A percentile compares a stretch with the other conserved stretches of the same genome.
Evolutionary conservation across 2,888 invertebrate genomes (phyloP).

Genomic region (Tinea trinotella): DNA sequence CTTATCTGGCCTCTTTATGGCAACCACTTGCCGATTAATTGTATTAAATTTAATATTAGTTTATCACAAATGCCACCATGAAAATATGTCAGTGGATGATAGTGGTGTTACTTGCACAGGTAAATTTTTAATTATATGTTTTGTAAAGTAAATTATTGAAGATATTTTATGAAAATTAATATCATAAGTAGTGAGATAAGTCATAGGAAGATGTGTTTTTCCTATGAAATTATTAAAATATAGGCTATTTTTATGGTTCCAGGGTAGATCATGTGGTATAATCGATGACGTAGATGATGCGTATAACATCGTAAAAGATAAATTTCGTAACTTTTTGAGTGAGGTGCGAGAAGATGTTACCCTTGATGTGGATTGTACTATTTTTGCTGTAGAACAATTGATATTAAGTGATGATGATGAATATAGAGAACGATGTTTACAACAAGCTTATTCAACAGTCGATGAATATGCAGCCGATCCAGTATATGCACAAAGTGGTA

Average conservation of each 20-base stretch:
- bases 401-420: conserved; percentile 27
- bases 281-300: conserved; percentile 40
- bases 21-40: not conserved
- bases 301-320: conserved; percentile 38
- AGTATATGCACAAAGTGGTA: not conserved
- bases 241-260: no score
- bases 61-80: conserved; percentile 26
- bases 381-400: conserved; percentile 48
- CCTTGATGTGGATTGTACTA: conserved; percentile 49
- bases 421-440: not conserved
- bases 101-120: conserved; percentile 32
- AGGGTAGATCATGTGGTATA: conserved; percentile 41
- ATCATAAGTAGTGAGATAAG: no score
- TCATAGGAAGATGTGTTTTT: no score
- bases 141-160: no score
- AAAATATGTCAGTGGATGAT: conserved; percentile 30
- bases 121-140: no score
- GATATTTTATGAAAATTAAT: no score
- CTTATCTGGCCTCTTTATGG: not conserved
- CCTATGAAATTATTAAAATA: no score
- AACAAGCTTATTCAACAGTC: not conserved
- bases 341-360: conserved; percentile 49
- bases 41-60: not conserved
- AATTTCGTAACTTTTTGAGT: conserved; percentile 44
- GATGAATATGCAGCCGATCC: not conserved